These are phyloP conservation scores for Enteromius argenteus DNA, from an alignment of 2,797 vertebrate species.

Conservation along the genomic window DNA sequence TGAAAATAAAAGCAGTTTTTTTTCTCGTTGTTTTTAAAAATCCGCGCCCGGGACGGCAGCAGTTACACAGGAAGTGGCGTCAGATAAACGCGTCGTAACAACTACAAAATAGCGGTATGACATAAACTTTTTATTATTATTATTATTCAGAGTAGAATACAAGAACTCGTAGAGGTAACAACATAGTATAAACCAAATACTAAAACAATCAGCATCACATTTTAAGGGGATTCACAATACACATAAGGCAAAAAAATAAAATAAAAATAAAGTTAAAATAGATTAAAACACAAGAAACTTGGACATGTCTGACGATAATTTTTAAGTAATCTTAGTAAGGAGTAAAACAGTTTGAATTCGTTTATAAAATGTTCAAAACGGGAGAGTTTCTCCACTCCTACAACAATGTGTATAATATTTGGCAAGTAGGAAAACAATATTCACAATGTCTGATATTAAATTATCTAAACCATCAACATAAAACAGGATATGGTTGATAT, in stretches of 20 bases:
- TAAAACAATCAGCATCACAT: not conserved
- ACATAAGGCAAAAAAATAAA: too few relatives aligned
- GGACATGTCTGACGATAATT: not conserved
- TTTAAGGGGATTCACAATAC: not conserved
- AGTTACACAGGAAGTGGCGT: constrained; percentile 17
- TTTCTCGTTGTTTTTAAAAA: constrained; percentile 11
- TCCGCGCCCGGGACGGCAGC: not conserved
- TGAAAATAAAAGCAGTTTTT: not conserved
- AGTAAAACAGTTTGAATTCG: constrained; percentile 7
- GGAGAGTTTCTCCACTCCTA: not conserved
- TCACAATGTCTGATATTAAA: not conserved
- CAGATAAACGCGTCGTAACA: not conserved
- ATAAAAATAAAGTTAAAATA: not conserved
- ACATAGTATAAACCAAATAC: not conserved
- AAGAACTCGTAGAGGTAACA: not conserved
- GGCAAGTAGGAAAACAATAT: not conserved
- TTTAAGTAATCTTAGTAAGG: not conserved
- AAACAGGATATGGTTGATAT: not conserved
- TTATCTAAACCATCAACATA: not conserved
- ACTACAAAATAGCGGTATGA: constrained; percentile 32
- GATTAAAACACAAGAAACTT: not conserved
- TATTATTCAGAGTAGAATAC: not conserved
- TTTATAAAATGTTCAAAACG: not conserved
- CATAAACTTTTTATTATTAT: too few relatives aligned
- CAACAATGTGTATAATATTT: not conserved